Evolutionary conservation across 1,140 invertebrate genomes (phyloP), one percentile per base, ranked within the genome.

Genomic region (Drosophila prosaltans): DNA sequence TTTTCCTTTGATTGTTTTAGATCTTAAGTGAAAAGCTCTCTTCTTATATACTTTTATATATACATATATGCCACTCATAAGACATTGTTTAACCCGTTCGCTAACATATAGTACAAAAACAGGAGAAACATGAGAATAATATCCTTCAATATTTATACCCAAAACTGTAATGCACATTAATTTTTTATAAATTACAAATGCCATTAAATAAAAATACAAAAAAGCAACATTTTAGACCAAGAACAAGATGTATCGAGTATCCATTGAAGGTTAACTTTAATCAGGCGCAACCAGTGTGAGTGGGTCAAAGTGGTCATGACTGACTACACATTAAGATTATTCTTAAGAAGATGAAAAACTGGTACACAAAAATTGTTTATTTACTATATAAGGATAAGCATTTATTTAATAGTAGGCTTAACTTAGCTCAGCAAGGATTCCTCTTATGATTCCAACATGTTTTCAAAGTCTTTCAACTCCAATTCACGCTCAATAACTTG

Each of bases 401-500:
- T 43, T 16, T 1, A 21, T 48, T 16, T 16, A 16, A 16, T 16
- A 16, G 16, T 16, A 16, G 16, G 16, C 16, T 16, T 16, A 16
- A 16, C 16, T 16, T 16, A 16, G 16, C 16, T 16, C 16, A 16
- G 16, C 16, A 16, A 16, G 16, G 16, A 16, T 3, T 69, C 30
- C 0, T 3, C 16, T 51, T 54, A 76, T 3, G 73, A 76, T 39
- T 91, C 85, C 4, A 92, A 57, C 81, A 92, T 90, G 39, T 74
- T 91, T 51, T 92, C 88, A 72, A 90, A 92, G 63, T 91, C 78
- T 24, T 86, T 91, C 0, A 91, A 72, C 61, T 97, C 96, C 92
- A 96, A 94, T 91, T 97, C 95, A 81, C 97, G 97, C 67, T 96
- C 96, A 69, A 95, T 93, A 74, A 97, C 95, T 88, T 97, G 95